phyloP scores from a whole-genome alignment of 2,888 invertebrate genomes.

The Rhabditoides inermis region DNA sequence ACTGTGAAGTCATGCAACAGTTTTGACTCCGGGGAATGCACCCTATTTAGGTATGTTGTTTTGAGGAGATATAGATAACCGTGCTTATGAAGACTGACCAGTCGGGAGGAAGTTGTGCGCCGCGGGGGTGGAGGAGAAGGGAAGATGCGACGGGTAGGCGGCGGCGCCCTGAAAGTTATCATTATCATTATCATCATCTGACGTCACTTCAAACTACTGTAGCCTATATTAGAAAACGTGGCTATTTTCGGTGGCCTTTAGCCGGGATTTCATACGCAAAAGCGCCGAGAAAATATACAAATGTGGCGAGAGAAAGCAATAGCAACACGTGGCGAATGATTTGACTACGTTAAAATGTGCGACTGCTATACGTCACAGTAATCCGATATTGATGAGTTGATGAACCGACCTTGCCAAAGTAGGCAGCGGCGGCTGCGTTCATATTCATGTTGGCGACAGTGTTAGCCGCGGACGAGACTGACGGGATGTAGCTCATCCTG shows the following conservation, averaged over 20 bases:
- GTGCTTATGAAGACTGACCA: conserved; percentile 5
- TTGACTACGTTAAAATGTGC: not conserved
- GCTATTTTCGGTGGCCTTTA: too few species aligned
- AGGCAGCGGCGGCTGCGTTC: conserved; percentile 19
- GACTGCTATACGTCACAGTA: too few species aligned
- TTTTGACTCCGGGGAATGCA: too few species aligned
- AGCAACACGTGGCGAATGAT: too few species aligned
- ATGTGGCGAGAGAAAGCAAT: too few species aligned
- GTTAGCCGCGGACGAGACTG: conserved; percentile 18
- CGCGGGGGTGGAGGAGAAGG: conserved; percentile 21
- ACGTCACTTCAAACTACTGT: too few species aligned
- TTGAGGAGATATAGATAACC: too few species aligned
- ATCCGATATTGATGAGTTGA: not conserved
- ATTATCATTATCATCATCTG: not conserved
- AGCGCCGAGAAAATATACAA: too few species aligned
- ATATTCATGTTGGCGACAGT: conserved; percentile 27
- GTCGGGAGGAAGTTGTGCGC: conserved; percentile 27
- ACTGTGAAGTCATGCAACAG: too few species aligned
- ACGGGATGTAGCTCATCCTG: conserved; percentile 23
- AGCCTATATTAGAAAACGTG: too few species aligned
- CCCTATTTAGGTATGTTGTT: too few species aligned
- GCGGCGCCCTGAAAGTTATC: conserved; percentile 9
- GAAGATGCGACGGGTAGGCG: conserved; percentile 23
- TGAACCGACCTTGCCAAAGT: conserved; percentile 14
- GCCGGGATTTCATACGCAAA: too few species aligned